Evolutionary conservation across 2,888 invertebrate species (phyloP), one percentile per base, ranked within the genome.

Genomic region (Lycaena phlaeas): DNA sequence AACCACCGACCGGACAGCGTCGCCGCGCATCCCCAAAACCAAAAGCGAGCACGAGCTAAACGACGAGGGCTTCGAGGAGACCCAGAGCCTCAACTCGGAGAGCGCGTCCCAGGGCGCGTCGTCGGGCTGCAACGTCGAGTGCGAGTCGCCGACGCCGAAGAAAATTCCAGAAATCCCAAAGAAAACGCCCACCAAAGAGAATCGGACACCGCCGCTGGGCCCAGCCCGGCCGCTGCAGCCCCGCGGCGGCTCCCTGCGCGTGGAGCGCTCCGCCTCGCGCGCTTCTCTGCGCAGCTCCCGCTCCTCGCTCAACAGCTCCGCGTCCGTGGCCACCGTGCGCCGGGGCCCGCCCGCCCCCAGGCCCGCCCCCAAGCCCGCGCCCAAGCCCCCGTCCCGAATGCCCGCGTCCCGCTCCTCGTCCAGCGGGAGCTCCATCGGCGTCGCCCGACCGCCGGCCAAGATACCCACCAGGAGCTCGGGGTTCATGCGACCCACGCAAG

Each of bases 61-160:
- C 59, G 95, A 95, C 62, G 95, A 95, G 84, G 95, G 95, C 5
- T 95, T 95, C 59, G 95, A 95, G 66, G 95, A 95, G 76, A 94
- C 94, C 0, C 94, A 94, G 61, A 94, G 94, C 61, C 81, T 95
- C 38, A 92, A 94, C 57, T 94, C 94, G 0, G 94, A 94, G 64
- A 94, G 93, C 4, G 90, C 93, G 2, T 94, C 94, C 31, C 94
- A 94, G 56, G 94, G 93, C 29, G 92, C 93, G 1, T 93, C 93
- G 0, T 93, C 93, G 0, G 88, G 88, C 4, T 90, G 90, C 52
- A 92, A 91, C 57, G 88, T 89, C 1, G 89, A 89, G 50, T 86
- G 87, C 29, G 88, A 88, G 49, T 70, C 79, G 45, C 86, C 87
- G 14, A 74, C 85, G 38, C 73, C 81, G n/a, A 86, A 74, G 58